These are phyloP conservation scores for Kryptopterus vitreolus DNA, from an alignment of 2,797 vertebrate species.

Conservation along the genomic window DNA sequence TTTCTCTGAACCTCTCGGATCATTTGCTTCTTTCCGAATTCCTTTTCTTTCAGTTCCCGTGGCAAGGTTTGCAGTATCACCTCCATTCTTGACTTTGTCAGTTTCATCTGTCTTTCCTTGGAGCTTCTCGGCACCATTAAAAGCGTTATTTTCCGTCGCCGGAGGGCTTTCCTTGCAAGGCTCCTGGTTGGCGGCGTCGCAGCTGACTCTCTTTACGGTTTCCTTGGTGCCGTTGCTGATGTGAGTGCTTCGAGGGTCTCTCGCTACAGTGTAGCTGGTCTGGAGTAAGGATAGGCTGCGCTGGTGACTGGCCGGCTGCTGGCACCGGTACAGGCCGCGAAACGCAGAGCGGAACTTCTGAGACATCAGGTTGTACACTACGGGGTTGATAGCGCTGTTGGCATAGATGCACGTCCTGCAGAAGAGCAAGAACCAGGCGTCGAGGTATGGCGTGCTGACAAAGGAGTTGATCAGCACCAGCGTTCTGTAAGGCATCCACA, in stretches of 20 bases:
- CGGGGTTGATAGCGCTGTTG: constrained; percentile 82
- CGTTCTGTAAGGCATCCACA: constrained; percentile 82
- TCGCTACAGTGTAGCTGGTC: constrained; percentile 56
- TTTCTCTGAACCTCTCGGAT: constrained; percentile 28
- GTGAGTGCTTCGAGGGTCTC: constrained; percentile 52
- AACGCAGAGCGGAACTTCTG: constrained; percentile 81
- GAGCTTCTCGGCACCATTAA: constrained; percentile 6
- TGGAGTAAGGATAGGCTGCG: constrained; percentile 61
- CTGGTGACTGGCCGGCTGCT: constrained; percentile 57
- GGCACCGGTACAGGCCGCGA: constrained; percentile 73
- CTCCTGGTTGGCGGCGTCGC: constrained; percentile 16
- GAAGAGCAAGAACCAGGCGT: constrained; percentile 81
- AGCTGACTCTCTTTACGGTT: constrained; percentile 34
- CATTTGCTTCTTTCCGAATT: constrained; percentile 34
- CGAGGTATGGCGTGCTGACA: constrained; percentile 72
- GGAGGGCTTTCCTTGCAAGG: background rate
- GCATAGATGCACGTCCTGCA: constrained; percentile 78
- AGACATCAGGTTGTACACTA: constrained; percentile 83
- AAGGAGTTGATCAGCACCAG: constrained; percentile 82
- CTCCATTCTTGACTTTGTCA: background rate
- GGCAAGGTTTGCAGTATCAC: background rate
- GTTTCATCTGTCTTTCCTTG: constrained; percentile 5
- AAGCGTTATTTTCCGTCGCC: background rate
- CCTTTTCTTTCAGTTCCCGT: constrained; percentile 18
- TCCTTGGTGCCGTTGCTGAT: constrained; percentile 56